phyloP scores from a whole-genome alignment of 2,113 vertebrate genomes.

The Forbesichthys papilliferus region DNA sequence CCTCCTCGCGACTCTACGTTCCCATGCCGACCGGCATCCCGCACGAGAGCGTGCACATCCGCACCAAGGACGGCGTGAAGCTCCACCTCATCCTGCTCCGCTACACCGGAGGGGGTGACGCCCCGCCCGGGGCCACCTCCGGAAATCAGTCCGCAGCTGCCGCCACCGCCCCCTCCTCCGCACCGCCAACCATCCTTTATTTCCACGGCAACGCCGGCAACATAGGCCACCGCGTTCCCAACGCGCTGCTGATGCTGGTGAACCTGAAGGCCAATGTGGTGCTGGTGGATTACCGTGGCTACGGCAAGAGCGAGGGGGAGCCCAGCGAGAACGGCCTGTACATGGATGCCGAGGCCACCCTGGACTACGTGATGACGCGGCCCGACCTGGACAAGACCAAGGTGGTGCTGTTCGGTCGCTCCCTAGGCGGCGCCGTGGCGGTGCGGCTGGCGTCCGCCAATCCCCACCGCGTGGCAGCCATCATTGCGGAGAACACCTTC shows the following conservation, averaged over 20 bases:
- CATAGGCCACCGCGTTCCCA: conserved; percentile 94
- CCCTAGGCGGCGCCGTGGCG: conserved; percentile 95
- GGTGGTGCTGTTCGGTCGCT: conserved; percentile 95
- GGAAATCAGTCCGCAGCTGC: conserved; percentile 76
- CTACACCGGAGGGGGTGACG: conserved; percentile 90
- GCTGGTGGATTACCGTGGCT: conserved; percentile 95
- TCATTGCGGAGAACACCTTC: conserved; percentile 98
- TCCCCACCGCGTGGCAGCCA: conserved; percentile 92
- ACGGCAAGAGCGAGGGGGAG: conserved; percentile 96
- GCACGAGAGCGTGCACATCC: conserved; percentile 93
- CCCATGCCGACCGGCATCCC: conserved; percentile 96
- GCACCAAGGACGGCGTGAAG: conserved; percentile 94
- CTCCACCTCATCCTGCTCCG: conserved; percentile 94
- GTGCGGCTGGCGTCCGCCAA: conserved; percentile 93
- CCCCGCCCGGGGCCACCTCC: conserved; percentile 56
- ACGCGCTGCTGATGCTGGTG: conserved; percentile 97
- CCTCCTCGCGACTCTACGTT: conserved; percentile 95
- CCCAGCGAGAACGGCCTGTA: conserved; percentile 92
- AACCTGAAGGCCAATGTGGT: conserved; percentile 95
- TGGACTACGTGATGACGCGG: conserved; percentile 96
- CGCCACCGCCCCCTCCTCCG: conserved; percentile 60
- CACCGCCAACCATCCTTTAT: conserved; percentile 91
- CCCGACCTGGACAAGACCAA: conserved; percentile 98
- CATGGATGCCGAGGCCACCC: conserved; percentile 91
- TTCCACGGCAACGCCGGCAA: conserved; percentile 98